Base-by-base conservation (phyloP, 2,797 vertebrate species). In the Rhynchotus rufescens region DNA sequence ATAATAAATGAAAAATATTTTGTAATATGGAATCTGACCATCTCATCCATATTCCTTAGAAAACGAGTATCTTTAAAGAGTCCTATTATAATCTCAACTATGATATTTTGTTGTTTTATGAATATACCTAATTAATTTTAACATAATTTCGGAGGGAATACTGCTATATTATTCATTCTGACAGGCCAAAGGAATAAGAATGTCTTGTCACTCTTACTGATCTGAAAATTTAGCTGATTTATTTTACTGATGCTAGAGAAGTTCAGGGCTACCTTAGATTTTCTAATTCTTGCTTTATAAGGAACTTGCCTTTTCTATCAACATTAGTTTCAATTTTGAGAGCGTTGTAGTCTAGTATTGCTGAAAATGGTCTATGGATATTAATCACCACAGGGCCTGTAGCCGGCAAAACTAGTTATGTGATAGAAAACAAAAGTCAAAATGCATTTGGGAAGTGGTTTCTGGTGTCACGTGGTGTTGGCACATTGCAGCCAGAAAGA, bases 401-500 rank as follows among this genome's bases (percentile, higher is more conserved):
- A 96, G 94, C 74, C 92, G 88, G 85, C 80, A 94, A 90, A 97
- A 88, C 64, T 82, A 79, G 54, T 44, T 76, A 79, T 54, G 80
- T 95, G 94, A 96, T 97, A 84, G 83, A 94, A 98, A 96, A 91
- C 89, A 89, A 95, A 97, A 98, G 87, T 96, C 94, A 90, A 92
- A 96, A 96, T 93, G 89, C 80, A 60, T 95, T 96, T 95, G 82
- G 91, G 88, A 84, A 81, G 94, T 67, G 49, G 94, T 96, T 95
- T 73, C 84, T 97, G 96, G 96, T 81, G 95, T 96, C 94, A 93
- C 95, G 95, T 85, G 94, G 83, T 89, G 92, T 90, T 94, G 97
- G 96, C 97, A 98, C 97, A 98, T 98, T 98, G 96, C 97, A 98
- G 97, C 97, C 92, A 90, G 97, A 97, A 96, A 96, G 97, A 96